A percentile compares a stretch with the other conserved stretches of the same genome.
phyloP scores from a whole-genome alignment of 2,888 invertebrate genomes.

The Clusia tigrina region DNA sequence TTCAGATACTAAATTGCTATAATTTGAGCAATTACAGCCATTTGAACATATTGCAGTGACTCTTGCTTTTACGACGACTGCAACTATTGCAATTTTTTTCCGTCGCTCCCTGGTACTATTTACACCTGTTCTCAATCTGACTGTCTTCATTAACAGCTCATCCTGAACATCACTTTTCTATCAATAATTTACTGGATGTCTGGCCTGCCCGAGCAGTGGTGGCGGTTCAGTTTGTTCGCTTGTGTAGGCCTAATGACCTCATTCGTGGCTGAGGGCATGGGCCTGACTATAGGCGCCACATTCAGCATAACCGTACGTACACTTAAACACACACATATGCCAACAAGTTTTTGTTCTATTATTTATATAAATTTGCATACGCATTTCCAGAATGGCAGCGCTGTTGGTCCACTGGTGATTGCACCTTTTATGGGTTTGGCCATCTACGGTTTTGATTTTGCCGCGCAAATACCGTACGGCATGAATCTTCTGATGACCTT shows the following conservation, averaged over 20 bases:
- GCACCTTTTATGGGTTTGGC: slow-evolving; percentile 75
- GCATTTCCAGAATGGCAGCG: slow-evolving; percentile 71
- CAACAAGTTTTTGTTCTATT: not conserved
- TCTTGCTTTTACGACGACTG: too few relatives aligned
- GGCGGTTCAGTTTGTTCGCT: slow-evolving; percentile 74
- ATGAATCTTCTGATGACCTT: slow-evolving; percentile 73
- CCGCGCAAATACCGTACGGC: slow-evolving; percentile 69
- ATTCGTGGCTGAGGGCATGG: slow-evolving; percentile 80
- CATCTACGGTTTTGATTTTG: slow-evolving; percentile 76
- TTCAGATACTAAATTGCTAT: too few relatives aligned
- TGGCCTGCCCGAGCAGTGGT: slow-evolving; percentile 73
- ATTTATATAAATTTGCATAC: too few relatives aligned
- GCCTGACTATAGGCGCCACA: slow-evolving; percentile 77
- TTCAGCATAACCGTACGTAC: slow-evolving; percentile 73
- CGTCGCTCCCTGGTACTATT: too few relatives aligned
- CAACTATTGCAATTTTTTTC: too few relatives aligned
- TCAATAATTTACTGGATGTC: slow-evolving; percentile 72
- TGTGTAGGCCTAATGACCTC: slow-evolving; percentile 74
- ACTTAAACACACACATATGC: not conserved
- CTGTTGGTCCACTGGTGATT: slow-evolving; percentile 72
- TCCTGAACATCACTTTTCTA: slow-evolving; percentile 70
- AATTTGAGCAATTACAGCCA: too few relatives aligned
- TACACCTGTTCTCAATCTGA: too few relatives aligned
- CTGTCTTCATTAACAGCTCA: too few relatives aligned
- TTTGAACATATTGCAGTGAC: too few relatives aligned